Conservation (phyloP, 2,888 invertebrate genomes). For the Leptopilina syphax region DNA sequence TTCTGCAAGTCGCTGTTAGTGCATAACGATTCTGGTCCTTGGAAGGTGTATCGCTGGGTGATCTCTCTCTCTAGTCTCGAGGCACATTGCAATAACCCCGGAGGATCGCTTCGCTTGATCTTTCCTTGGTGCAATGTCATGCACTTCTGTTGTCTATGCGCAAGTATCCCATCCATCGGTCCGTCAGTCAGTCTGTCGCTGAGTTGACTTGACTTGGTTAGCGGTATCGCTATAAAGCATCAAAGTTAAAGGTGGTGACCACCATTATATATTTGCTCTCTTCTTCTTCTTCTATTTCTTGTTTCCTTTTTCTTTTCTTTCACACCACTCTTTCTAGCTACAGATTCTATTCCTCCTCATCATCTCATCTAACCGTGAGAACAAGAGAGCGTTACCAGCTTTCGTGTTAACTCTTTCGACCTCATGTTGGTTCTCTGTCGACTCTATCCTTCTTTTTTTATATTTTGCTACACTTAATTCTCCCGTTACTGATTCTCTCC, state of each 20-base stretch:
- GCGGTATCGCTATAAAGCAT: conserved; percentile 42
- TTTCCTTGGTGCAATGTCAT: conserved; percentile 37
- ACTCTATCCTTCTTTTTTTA: conserved; percentile 23
- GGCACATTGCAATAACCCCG: conserved; percentile 46
- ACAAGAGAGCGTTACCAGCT: conserved; percentile 40
- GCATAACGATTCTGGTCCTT: conserved; percentile 12
- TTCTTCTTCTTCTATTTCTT: conserved; percentile 18
- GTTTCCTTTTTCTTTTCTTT: conserved; percentile 21
- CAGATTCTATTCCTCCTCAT: neutral
- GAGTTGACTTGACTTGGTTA: conserved; percentile 9
- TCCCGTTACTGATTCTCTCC: neutral
- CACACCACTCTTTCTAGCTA: too few relatives aligned
- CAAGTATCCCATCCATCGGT: conserved; percentile 19
- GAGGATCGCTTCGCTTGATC: conserved; percentile 45
- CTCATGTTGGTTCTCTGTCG: conserved; percentile 24
- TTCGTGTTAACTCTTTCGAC: conserved; percentile 36
- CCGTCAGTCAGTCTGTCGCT: conserved; percentile 23
- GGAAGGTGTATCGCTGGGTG: conserved; percentile 34
- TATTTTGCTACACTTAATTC: conserved; percentile 21
- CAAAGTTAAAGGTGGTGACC: conserved; percentile 40
- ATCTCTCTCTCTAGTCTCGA: conserved; percentile 34
- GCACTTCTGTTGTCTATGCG: conserved; percentile 34
- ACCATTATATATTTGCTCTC: conserved; percentile 39
- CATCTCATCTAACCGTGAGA: conserved; percentile 46
- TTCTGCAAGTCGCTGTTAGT: conserved; percentile 5